Evolutionary conservation across 1,140 invertebrate genomes (phyloP), one percentile per base, ranked within the genome.

Genomic region (Reticulitermes speratus): DNA sequence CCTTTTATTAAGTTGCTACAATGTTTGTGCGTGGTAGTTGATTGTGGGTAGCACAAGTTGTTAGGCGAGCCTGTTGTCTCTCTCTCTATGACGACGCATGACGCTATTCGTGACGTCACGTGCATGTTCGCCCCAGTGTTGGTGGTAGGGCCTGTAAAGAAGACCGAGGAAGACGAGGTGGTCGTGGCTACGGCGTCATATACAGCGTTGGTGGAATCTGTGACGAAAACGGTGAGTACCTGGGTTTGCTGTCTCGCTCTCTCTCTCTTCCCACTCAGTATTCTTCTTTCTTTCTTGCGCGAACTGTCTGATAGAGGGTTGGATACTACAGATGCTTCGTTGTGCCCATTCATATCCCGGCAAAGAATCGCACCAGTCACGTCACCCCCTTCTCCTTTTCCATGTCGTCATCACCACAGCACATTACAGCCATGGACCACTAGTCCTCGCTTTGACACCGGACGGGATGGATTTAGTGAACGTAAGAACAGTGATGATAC

Each of bases 1-100:
- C 3, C 84, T 16, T 6, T 8, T 16, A 6, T 52, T 32, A 3
- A 8, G 11, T 19, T 21, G 44, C 30, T 65, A 45, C 32, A n/a
- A 84, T 65, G 84, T 30, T 55, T 52, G 48, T 65, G 84, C 84
- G 84, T 84, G 48, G 84, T 52, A 55, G 48, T n/a, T 65, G 48
- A 52, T 23, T 30, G 45, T 65, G 84, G 44, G 84, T 65, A 38
- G 45, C 45, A 21, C 2, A 45, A 59, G 23, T 45, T 32, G 84
- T 38, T 52, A 45, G 52, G 84, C 30, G 84, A n/a, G 44, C n/a
- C 44, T 30, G 84, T 84, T 65, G 14, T 45, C 48, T 59, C 48
- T 45, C 84, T 38, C 84, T 65, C 84, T 52, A 52, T 65, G 44
- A 65, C 84, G n/a, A 65, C 84, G 84, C n/a, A 8, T 30, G 44